Conservation (phyloP, 2,797 vertebrate species). For the Poeciliopsis infans region DNA sequence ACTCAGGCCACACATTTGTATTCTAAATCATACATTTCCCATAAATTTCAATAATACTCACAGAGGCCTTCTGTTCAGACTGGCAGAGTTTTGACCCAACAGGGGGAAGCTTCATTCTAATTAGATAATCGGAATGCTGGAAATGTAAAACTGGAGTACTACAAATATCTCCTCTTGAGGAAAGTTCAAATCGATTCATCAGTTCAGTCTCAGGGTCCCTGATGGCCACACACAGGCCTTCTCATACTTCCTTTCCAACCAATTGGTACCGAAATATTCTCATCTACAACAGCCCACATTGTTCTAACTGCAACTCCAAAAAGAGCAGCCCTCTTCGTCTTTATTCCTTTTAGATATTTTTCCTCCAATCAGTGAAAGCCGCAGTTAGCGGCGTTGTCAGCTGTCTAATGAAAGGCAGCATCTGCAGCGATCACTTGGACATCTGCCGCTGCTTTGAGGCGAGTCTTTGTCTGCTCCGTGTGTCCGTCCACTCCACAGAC, state of each 20-base stretch:
- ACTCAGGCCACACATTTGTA: background rate
- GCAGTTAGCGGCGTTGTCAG: slow-evolving; percentile 42
- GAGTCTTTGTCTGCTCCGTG: slow-evolving; percentile 52
- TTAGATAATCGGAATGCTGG: slow-evolving; percentile 6
- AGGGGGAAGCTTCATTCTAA: background rate
- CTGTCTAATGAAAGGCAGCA: slow-evolving; percentile 52
- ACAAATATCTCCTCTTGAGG: slow-evolving; percentile 3
- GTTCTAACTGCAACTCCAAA: slow-evolving; percentile 60
- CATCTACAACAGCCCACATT: slow-evolving; percentile 44
- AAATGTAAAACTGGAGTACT: slow-evolving; percentile 4
- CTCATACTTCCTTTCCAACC: slow-evolving; percentile 13
- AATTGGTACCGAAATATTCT: slow-evolving; percentile 38
- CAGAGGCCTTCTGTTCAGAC: background rate
- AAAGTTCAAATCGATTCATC: slow-evolving; percentile 26
- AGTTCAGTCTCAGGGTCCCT: slow-evolving; percentile 36
- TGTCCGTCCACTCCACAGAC: slow-evolving; percentile 52
- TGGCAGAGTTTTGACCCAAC: background rate
- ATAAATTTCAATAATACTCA: slow-evolving; percentile 11
- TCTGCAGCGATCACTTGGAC: slow-evolving; percentile 62
- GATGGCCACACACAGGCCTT: slow-evolving; percentile 22
- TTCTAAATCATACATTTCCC: slow-evolving; percentile 1
- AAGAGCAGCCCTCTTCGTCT: slow-evolving; percentile 14
- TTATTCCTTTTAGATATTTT: slow-evolving; percentile 6
- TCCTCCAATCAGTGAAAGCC: slow-evolving; percentile 34
- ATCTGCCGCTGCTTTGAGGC: slow-evolving; percentile 68